These are phyloP conservation scores for Papilio glaucus DNA, from an alignment of 1,140 invertebrate species.

Conservation along the genomic window DNA sequence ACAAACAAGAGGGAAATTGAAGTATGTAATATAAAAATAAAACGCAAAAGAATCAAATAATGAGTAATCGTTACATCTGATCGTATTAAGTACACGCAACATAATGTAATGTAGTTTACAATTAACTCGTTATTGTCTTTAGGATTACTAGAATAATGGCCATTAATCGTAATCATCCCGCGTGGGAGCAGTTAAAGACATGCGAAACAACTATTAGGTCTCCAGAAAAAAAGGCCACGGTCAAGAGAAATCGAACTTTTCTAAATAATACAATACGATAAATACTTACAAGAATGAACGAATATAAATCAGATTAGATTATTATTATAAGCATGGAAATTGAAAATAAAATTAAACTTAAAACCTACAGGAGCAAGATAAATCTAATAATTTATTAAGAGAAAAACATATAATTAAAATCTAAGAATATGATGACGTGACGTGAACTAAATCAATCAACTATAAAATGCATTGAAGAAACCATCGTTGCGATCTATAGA, in stretches of 20 bases:
- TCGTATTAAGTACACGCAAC: constrained; percentile 14
- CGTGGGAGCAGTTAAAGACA: constrained; percentile 19
- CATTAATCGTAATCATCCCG: constrained; percentile 6
- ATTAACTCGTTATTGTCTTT: constrained; percentile 19
- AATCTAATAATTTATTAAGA: too few relatives aligned
- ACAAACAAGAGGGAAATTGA: neutral
- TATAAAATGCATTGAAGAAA: neutral
- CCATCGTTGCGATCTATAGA: neutral
- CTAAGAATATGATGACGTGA: neutral
- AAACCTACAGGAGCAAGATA: too few relatives aligned
- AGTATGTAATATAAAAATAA: neutral
- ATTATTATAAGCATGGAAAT: neutral
- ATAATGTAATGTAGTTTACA: constrained; percentile 10
- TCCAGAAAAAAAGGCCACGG: neutral
- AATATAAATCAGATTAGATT: neutral
- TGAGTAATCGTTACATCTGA: neutral
- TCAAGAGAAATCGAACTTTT: neutral
- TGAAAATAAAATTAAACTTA: too few relatives aligned
- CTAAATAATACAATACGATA: neutral
- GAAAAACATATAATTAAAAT: too few relatives aligned
- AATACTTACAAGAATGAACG: neutral
- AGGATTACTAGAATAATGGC: neutral
- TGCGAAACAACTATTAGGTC: constrained; percentile 17
- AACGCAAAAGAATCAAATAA: neutral
- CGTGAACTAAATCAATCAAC: neutral